phyloP scores from a whole-genome alignment of 2,888 invertebrate genomes.

The Germaria angustata region DNA sequence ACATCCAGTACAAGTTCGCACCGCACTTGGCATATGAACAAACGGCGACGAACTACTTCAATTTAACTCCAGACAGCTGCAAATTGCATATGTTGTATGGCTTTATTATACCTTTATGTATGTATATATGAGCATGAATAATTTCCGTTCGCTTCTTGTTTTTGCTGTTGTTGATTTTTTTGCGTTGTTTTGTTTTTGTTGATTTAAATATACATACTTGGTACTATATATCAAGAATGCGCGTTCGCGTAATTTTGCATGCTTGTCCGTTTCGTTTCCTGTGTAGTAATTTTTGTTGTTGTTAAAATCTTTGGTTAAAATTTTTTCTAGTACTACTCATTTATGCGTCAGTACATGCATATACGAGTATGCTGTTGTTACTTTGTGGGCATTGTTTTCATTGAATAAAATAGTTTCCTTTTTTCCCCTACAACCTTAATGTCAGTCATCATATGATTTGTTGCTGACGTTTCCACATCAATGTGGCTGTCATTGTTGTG shows the following conservation, averaged over 20 bases:
- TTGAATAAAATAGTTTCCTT: constrained; percentile 59
- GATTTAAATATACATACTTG: neutral
- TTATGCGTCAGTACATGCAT: no score
- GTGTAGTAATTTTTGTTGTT: constrained; percentile 30
- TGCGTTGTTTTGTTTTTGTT: neutral
- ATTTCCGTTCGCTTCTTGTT: constrained; percentile 48
- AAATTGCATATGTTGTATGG: constrained; percentile 39
- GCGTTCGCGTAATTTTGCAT: constrained; percentile 65
- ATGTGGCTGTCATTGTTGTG: constrained; percentile 58
- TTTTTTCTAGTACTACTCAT: no score
- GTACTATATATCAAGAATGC: constrained; percentile 52
- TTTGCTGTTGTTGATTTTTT: constrained; percentile 6
- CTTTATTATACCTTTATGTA: constrained; percentile 9
- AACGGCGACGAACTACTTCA: constrained; percentile 9
- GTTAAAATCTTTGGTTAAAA: constrained; percentile 10
- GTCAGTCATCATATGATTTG: constrained; percentile 56
- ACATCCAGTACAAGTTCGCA: constrained; percentile 45
- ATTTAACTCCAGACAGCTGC: constrained; percentile 38
- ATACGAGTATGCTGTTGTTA: neutral
- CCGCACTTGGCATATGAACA: constrained; percentile 34
- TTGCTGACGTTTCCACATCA: constrained; percentile 57
- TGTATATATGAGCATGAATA: constrained; percentile 33
- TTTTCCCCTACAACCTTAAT: constrained; percentile 41
- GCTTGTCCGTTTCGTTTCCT: constrained; percentile 67
- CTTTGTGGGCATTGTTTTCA: constrained; percentile 41